These are phyloP conservation scores for Telmatochromis brachygnathus DNA, from an alignment of 2,113 vertebrate species.

Conservation along the genomic window DNA sequence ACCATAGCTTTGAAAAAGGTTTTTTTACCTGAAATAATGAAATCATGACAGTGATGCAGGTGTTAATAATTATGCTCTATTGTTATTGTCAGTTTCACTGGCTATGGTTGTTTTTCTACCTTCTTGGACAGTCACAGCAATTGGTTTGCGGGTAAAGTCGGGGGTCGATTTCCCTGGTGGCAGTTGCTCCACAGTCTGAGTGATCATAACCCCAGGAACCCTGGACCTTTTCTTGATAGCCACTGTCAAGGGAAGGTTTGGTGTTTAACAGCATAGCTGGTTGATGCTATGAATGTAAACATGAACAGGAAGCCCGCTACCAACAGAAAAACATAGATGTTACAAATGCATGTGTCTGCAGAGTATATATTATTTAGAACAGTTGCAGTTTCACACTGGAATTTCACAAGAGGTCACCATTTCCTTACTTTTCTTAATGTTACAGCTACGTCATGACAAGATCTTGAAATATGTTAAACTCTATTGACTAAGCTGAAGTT, in stretches of 20 bases:
- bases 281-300: neutral
- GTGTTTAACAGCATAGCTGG: neutral
- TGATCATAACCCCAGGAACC: conserved; percentile 78
- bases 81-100: neutral
- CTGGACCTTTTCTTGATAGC: conserved; percentile 71
- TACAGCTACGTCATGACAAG: neutral
- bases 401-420: conserved; percentile 51
- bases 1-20: conserved; percentile 78
- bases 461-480: neutral
- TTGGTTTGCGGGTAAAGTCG: conserved; percentile 79
- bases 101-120: conserved; percentile 55
- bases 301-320: neutral
- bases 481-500: neutral
- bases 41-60: neutral
- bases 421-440: neutral
- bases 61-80: neutral
- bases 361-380: neutral
- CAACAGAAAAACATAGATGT: neutral
- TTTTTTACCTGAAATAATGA: conserved; percentile 74
- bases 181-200: conserved; percentile 75
- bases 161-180: conserved; percentile 78
- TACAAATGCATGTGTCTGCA: neutral
- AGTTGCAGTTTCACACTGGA: neutral
- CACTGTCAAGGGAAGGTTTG: conserved; percentile 37
- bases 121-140: conserved; percentile 74